Percentiles rank a stretch among this genome's conserved stretches.
These are phyloP conservation scores for Choloepus didactylus DNA, from an alignment of 2,797 vertebrate species.

Conservation along the genomic window DNA sequence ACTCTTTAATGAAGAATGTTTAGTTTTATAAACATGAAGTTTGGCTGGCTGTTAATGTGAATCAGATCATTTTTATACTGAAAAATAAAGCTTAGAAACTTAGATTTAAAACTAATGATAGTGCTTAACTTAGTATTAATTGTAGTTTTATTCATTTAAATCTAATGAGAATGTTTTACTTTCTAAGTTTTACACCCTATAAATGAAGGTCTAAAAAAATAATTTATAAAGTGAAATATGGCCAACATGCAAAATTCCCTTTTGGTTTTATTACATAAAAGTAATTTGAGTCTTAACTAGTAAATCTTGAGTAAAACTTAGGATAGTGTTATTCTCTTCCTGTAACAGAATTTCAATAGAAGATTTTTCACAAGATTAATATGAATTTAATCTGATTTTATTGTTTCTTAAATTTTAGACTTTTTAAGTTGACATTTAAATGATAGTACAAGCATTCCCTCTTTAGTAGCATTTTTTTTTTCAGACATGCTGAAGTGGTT, in stretches of 20 bases:
- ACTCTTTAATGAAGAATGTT: constrained; percentile 64
- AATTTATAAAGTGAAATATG: constrained; percentile 46
- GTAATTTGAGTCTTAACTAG: constrained; percentile 55
- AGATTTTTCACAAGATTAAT: constrained; percentile 49
- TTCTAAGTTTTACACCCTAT: constrained; percentile 46
- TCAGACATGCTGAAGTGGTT: constrained; percentile 28
- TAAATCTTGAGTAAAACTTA: constrained; percentile 39
- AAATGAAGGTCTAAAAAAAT: constrained; percentile 45
- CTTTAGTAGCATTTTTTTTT: constrained; percentile 25
- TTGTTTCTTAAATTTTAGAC: constrained; percentile 42
- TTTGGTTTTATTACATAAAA: constrained; percentile 71
- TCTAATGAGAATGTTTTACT: constrained; percentile 52
- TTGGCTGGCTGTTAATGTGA: constrained; percentile 57
- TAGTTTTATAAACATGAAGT: constrained; percentile 70
- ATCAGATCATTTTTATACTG: constrained; percentile 64
- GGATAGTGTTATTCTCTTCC: constrained; percentile 31
- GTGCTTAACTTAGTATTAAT: constrained; percentile 55
- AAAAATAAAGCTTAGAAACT: constrained; percentile 67
- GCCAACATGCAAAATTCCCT: constrained; percentile 26
- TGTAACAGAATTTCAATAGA: constrained; percentile 42
- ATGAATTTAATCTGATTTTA: constrained; percentile 44
- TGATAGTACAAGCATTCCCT: constrained; percentile 10
- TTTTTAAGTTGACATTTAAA: constrained; percentile 43
- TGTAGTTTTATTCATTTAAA: constrained; percentile 68
- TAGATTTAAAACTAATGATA: constrained; percentile 42